Conservation (phyloP, 2,113 vertebrate genomes). For the Cettia cetti region DNA sequence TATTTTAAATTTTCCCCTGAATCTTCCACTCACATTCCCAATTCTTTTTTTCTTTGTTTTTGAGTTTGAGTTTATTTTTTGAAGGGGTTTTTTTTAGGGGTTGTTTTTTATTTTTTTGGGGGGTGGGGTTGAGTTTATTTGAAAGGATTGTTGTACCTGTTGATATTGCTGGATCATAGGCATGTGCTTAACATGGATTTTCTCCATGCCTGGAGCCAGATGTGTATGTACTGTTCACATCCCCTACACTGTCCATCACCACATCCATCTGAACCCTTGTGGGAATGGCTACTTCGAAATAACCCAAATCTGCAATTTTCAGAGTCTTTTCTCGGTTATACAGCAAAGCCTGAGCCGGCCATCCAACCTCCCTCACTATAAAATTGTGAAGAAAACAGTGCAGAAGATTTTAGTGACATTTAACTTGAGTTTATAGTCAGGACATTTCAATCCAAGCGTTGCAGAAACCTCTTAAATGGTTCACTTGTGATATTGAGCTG, state of each 20-base stretch:
- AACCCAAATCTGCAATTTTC: background rate
- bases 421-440: background rate
- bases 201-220: background rate
- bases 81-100: accelerated
- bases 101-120: background rate
- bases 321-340: background rate
- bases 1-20: background rate
- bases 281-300: background rate
- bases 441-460: background rate
- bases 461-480: background rate
- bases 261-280: background rate
- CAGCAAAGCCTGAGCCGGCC: background rate
- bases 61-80: background rate
- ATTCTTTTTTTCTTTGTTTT: background rate
- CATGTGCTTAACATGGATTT: background rate
- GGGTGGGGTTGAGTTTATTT: background rate
- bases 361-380: background rate
- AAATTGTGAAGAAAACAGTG: background rate
- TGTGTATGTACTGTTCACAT: background rate
- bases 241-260: background rate
- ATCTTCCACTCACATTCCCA: background rate
- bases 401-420: background rate
- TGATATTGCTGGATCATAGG: background rate
- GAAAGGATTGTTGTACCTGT: background rate
- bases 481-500: background rate